A percentile compares a stretch with the other conserved stretches of the same genome.
phyloP scores from a whole-genome alignment of 2,113 vertebrate species.

The Ascaphus truei region DNA sequence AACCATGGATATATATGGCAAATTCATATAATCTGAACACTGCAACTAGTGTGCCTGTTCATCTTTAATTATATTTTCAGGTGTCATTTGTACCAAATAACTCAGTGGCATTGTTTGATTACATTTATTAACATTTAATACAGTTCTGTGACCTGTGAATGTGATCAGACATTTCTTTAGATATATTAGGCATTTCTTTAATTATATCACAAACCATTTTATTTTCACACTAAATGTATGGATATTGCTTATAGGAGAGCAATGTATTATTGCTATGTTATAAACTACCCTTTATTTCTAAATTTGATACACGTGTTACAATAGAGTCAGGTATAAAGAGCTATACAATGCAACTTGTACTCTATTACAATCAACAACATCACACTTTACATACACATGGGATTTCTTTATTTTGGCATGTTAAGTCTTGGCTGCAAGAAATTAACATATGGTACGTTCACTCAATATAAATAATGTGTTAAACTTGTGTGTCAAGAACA shows the following conservation, averaged over 20 bases:
- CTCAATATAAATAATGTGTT: too few relatives aligned
- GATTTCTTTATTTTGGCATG: neutral
- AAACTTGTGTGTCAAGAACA: too few relatives aligned
- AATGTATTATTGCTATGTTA: neutral
- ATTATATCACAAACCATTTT: neutral
- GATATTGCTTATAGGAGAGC: neutral
- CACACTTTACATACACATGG: neutral
- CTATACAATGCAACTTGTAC: neutral
- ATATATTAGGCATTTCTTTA: neutral
- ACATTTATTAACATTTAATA: neutral
- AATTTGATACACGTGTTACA: neutral
- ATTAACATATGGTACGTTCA: too few relatives aligned
- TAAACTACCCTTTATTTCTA: neutral
- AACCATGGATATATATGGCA: too few relatives aligned
- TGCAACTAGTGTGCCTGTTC: too few relatives aligned
- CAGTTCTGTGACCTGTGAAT: neutral
- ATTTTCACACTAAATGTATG: neutral
- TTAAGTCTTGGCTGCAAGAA: neutral
- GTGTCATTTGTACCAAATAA: neutral
- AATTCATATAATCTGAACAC: too few relatives aligned
- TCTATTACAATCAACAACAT: neutral
- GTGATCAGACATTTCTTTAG: neutral
- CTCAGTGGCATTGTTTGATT: neutral
- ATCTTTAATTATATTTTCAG: too few relatives aligned
- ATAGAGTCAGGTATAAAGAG: neutral